Percentiles rank a stretch among this genome's conserved stretches.
Evolutionary conservation across 2,888 invertebrate species (phyloP).

Genomic region (Urechis unicinctus): DNA sequence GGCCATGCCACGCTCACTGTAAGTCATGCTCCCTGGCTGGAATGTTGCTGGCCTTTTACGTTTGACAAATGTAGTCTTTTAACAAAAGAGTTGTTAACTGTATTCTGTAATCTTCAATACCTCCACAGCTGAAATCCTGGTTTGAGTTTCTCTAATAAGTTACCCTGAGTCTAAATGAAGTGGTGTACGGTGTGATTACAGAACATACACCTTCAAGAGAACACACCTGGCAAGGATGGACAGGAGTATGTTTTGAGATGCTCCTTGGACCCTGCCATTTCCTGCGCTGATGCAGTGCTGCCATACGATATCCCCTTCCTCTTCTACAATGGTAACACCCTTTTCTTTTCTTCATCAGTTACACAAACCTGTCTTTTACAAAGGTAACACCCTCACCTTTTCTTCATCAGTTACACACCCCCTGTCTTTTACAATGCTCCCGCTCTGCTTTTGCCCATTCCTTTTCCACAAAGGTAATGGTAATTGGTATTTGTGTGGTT

Average conservation of each 20-base stretch:
- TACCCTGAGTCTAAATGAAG: not conserved
- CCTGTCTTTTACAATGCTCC: no score
- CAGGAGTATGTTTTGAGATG: slow-evolving; percentile 37
- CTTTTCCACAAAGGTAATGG: no score
- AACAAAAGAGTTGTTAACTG: no score
- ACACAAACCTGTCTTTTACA: no score
- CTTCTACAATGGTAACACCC: slow-evolving; percentile 44
- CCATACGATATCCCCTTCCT: slow-evolving; percentile 41
- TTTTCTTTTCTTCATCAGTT: not conserved
- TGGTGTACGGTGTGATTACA: slow-evolving; percentile 11
- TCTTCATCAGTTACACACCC: no score
- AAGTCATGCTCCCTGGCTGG: not conserved
- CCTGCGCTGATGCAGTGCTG: slow-evolving; percentile 12
- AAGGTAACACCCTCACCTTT: no score
- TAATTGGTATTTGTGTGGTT: no score
- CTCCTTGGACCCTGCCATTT: slow-evolving; percentile 26
- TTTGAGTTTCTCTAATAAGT: not conserved
- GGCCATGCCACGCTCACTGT: not conserved
- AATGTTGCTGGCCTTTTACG: not conserved
- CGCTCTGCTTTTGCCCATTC: no score
- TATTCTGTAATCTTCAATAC: no score
- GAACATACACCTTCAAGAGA: slow-evolving; percentile 34
- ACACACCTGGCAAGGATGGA: slow-evolving; percentile 43
- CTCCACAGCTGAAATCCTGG: not conserved
- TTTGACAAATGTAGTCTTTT: not conserved